Conservation (phyloP, 2,113 vertebrate genomes). For the Progne subis region DNA sequence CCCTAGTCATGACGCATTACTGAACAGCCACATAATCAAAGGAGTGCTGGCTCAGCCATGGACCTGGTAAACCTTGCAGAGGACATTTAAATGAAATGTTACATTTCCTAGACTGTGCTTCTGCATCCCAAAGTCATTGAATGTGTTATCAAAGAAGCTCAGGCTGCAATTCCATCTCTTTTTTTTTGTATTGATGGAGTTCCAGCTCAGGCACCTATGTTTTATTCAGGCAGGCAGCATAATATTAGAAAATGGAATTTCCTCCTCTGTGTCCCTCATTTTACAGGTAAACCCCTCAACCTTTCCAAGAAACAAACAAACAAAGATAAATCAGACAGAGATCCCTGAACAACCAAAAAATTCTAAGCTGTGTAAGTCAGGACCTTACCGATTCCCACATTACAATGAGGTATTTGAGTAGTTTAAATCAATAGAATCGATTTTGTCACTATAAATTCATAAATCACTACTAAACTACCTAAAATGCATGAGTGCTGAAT, state of each 20-base stretch:
- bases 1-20: neutral
- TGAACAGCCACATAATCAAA: neutral
- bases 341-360: neutral
- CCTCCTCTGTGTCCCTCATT: neutral
- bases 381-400: neutral
- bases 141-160: neutral
- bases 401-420: accelerated
- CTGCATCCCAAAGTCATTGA: neutral
- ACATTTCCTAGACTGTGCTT: neutral
- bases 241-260: neutral
- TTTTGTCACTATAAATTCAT: neutral
- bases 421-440: neutral
- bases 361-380: neutral
- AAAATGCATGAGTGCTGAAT: neutral
- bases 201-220: neutral
- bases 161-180: neutral
- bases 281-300: neutral
- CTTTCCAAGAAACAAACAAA: neutral
- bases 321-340: neutral
- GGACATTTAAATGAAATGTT: neutral
- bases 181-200: neutral
- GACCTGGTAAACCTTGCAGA: neutral
- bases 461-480: neutral
- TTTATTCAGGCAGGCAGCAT: neutral
- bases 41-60: neutral